Percentiles rank a stretch among this genome's conserved stretches.
These are phyloP conservation scores for Tragelaphus imberbis DNA, from an alignment of 2,113 vertebrate genomes.

Conservation along the genomic window DNA sequence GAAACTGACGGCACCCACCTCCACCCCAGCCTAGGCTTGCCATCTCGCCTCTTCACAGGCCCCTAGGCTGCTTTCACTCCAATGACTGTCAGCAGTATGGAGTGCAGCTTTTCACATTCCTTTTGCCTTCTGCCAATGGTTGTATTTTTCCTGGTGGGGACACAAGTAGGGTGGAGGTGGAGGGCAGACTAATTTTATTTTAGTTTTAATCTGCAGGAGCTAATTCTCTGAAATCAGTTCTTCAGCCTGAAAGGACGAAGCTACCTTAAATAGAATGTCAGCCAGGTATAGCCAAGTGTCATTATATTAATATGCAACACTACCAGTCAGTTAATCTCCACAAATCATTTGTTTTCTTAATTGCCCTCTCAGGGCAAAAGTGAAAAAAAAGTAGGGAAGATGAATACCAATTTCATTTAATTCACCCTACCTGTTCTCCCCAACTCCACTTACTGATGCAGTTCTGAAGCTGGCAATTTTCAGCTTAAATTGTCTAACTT, in stretches of 20 bases:
- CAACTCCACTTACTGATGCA: conserved; percentile 26
- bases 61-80: not conserved
- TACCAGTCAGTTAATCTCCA: conserved; percentile 87
- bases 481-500: conserved; percentile 39
- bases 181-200: conserved; percentile 23
- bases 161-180: not conserved
- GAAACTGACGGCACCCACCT: no score
- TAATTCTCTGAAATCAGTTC: conserved; percentile 85
- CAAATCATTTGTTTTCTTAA: conserved; percentile 92
- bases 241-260: conserved; percentile 85
- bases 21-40: not conserved
- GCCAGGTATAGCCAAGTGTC: conserved; percentile 87
- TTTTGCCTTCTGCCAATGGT: conserved; percentile 76
- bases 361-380: conserved; percentile 93
- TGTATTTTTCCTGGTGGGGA: conserved; percentile 33
- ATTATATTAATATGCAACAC: conserved; percentile 91
- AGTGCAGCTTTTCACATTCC: conserved; percentile 67
- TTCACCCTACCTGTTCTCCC: conserved; percentile 46
- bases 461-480: conserved; percentile 54
- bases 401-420: conserved; percentile 71
- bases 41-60: not conserved
- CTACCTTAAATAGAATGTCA: conserved; percentile 87
- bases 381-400: conserved; percentile 78
- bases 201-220: conserved; percentile 76
- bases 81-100: not conserved